Percentiles rank a stretch among this genome's conserved stretches.
Conservation (phyloP, 2,888 invertebrate genomes). For the Plagiodera versicolora region DNA sequence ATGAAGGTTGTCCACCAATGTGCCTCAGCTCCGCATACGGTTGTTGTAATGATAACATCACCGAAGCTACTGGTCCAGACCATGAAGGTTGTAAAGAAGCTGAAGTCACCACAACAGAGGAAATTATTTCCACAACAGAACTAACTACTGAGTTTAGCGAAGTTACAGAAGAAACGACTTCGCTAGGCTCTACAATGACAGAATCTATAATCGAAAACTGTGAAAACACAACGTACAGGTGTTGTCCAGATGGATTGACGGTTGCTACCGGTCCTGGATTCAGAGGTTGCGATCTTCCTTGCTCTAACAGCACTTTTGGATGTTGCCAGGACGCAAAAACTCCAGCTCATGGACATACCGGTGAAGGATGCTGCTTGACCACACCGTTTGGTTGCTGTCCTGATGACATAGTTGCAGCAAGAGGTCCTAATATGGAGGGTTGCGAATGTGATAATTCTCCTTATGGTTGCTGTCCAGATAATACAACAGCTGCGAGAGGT, state of each 20-base stretch:
- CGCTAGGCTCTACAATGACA: constrained; percentile 49
- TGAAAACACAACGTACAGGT: constrained; percentile 64
- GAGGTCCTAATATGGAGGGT: constrained; percentile 75
- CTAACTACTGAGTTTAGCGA: constrained; percentile 10
- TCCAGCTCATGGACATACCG: constrained; percentile 80
- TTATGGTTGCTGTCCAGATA: constrained; percentile 87
- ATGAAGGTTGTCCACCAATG: constrained; percentile 77
- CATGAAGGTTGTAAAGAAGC: constrained; percentile 47
- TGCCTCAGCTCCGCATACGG: constrained; percentile 71
- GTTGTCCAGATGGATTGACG: constrained; percentile 71
- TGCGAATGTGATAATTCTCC: constrained; percentile 78
- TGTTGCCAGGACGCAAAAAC: constrained; percentile 86
- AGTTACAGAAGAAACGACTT: constrained; percentile 20
- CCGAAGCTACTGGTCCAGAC: constrained; percentile 59
- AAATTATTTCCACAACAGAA: constrained; percentile 58
- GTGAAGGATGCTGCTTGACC: constrained; percentile 80
- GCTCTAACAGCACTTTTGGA: constrained; percentile 72
- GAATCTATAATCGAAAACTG: constrained; percentile 49
- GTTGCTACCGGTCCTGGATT: constrained; percentile 57
- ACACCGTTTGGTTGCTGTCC: constrained; percentile 83
- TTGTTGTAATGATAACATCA: constrained; percentile 81
- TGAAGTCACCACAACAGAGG: constrained; percentile 43
- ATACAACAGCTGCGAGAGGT: constrained; percentile 74
- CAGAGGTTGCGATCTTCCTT: constrained; percentile 75
- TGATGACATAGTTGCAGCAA: constrained; percentile 80